phyloP scores from a whole-genome alignment of 2,113 vertebrate genomes.

The Cinclus mexicanus region DNA sequence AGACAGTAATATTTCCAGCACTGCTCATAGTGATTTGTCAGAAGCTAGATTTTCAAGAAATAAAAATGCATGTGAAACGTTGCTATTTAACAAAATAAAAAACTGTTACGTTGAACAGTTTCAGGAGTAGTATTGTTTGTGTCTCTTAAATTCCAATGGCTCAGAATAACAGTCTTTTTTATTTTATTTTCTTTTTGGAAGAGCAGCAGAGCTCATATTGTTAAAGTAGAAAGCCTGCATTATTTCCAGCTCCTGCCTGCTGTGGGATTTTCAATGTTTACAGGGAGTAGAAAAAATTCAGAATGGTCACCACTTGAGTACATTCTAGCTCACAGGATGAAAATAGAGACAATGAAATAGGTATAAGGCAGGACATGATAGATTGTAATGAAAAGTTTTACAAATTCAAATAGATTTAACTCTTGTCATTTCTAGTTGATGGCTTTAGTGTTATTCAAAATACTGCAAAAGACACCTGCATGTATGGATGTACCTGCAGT shows the following conservation, averaged over 20 bases:
- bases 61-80: neutral
- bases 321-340: neutral
- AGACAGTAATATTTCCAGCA: conserved; percentile 99
- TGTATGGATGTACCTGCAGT: neutral
- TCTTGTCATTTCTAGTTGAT: neutral
- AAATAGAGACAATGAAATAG: neutral
- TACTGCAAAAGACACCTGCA: neutral
- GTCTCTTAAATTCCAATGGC: neutral
- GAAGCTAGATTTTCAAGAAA: conserved; percentile 78
- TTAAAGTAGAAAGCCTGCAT: neutral
- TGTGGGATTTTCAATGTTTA: neutral
- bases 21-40: conserved; percentile 96
- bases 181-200: neutral
- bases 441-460: neutral
- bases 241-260: neutral
- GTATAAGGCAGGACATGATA: neutral
- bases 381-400: neutral
- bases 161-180: neutral
- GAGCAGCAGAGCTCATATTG: neutral
- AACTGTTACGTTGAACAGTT: neutral
- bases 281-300: neutral
- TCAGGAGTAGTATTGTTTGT: neutral
- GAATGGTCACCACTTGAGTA: neutral
- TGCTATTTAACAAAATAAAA: neutral
- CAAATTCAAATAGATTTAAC: neutral